A percentile compares a stretch with the other conserved stretches of the same genome.
phyloP scores from a whole-genome alignment of 2,797 vertebrate genomes.

The Neosilurus mollespiculum region DNA sequence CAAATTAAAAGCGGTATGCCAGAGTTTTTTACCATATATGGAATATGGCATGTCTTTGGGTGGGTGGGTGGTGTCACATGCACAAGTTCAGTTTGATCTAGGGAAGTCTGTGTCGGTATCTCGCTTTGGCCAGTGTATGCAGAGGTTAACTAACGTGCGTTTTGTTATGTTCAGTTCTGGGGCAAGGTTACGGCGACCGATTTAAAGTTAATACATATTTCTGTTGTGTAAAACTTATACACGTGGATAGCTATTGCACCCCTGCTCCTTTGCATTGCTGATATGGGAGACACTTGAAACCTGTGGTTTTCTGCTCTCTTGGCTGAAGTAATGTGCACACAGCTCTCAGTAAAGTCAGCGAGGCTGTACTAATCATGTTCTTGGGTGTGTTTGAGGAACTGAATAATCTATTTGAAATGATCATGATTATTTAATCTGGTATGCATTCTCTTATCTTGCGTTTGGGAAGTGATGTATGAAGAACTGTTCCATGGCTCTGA shows the following conservation, averaged over 20 bases:
- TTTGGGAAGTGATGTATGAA: background rate
- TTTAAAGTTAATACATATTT: background rate
- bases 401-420: background rate
- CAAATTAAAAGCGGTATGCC: too few relatives aligned
- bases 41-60: too few relatives aligned
- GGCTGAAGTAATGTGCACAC: background rate
- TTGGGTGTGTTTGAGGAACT: background rate
- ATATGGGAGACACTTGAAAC: background rate
- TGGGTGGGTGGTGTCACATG: too few relatives aligned
- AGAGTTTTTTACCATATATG: too few relatives aligned
- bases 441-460: background rate
- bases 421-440: background rate
- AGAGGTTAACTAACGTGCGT: too few relatives aligned
- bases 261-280: background rate
- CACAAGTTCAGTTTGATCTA: too few relatives aligned
- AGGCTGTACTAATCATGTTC: conserved; percentile 1
- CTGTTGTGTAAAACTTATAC: background rate
- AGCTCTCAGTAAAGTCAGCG: too few relatives aligned
- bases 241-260: background rate
- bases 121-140: too few relatives aligned
- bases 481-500: background rate
- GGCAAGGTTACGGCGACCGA: too few relatives aligned
- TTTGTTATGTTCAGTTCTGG: too few relatives aligned
- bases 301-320: background rate
- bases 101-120: too few relatives aligned